Conservation (phyloP, 1,140 invertebrate genomes). For the Amphibalanus amphitrite region DNA sequence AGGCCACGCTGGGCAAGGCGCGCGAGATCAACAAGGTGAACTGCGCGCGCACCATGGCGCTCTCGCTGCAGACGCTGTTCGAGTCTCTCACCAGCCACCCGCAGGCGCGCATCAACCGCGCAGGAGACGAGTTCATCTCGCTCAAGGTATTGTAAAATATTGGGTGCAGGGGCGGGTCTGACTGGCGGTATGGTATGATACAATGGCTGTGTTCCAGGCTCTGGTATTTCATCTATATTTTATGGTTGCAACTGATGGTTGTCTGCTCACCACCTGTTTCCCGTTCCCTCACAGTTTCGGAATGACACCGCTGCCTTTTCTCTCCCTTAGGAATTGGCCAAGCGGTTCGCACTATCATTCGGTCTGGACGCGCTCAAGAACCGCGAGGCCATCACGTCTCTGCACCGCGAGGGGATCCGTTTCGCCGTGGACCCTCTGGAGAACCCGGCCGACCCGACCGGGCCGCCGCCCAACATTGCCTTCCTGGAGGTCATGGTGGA, state of each 20-base stretch:
- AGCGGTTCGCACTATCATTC: constrained; percentile 91
- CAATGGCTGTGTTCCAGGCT: too few species aligned
- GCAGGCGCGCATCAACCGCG: constrained; percentile 38
- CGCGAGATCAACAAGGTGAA: constrained; percentile 94
- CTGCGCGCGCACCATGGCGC: constrained; percentile 84
- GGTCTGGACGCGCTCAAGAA: constrained; percentile 94
- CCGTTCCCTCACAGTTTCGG: too few species aligned
- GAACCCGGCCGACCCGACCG: constrained; percentile 46
- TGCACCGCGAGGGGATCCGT: constrained; percentile 84
- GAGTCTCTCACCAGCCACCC: constrained; percentile 44
- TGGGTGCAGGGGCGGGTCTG: too few species aligned
- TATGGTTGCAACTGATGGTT: too few species aligned
- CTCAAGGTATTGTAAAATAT: constrained; percentile 57
- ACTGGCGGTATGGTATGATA: too few species aligned
- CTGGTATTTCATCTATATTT: too few species aligned
- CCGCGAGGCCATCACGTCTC: constrained; percentile 85
- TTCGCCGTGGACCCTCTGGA: constrained; percentile 61
- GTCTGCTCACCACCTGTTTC: too few species aligned
- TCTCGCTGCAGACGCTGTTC: constrained; percentile 74
- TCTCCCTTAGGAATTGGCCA: constrained; percentile 61
- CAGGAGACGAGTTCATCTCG: constrained; percentile 61
- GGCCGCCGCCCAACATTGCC: constrained; percentile 65
- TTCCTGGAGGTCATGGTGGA: constrained; percentile 90
- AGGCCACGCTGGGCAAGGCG: constrained; percentile 86
- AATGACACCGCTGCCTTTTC: too few species aligned